Conservation (phyloP, 2,797 vertebrate genomes). For the Hypotaenidia okinawae region DNA sequence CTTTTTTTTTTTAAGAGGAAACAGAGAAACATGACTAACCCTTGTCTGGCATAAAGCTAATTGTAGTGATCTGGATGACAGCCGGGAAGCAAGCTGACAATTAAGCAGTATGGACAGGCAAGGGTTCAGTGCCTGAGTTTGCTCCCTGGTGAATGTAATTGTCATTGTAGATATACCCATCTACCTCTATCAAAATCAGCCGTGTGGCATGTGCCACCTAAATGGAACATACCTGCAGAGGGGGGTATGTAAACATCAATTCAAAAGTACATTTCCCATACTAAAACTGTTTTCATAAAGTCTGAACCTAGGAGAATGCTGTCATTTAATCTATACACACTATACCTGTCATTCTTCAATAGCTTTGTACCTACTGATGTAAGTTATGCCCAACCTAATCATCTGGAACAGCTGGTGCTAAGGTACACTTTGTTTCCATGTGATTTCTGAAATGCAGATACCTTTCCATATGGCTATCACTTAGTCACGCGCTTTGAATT, state of each 20-base stretch:
- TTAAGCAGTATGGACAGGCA: not conserved
- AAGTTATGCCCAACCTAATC: not conserved
- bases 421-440: not conserved
- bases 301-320: not conserved
- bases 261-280: not conserved
- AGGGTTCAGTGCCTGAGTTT: not conserved
- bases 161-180: not conserved
- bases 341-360: not conserved
- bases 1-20: not conserved
- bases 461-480: not conserved
- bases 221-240: not conserved
- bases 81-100: not conserved
- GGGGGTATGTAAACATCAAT: not conserved
- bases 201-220: not conserved
- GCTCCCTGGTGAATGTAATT: not conserved
- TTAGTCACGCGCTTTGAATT: not conserved
- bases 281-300: not conserved
- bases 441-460: slow-evolving; percentile 1
- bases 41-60: not conserved
- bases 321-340: not conserved
- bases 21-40: not conserved
- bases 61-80: not conserved
- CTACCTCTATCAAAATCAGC: not conserved
- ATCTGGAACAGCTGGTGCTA: not conserved
- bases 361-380: not conserved